Base-by-base conservation (phyloP, 2,113 vertebrate species). In the Atlantisia rogersi region DNA sequence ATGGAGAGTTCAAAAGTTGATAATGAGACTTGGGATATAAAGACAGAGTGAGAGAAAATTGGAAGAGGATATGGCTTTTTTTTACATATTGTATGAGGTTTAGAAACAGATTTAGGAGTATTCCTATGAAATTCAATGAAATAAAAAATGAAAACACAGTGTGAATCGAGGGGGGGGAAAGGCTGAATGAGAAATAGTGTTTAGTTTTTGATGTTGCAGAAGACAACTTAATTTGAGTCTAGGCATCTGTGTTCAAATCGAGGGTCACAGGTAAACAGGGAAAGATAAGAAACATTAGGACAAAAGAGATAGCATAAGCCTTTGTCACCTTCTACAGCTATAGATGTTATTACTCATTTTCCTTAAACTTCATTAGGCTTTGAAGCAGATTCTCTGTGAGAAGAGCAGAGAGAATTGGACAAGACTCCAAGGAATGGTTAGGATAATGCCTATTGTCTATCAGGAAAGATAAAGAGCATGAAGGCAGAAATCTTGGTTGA, bases 101-200 rank as follows among this genome's bases (percentile, higher is more conserved):
- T 87, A 74, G 16, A 37, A 35, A 28, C 6, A 44, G 4, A 60
- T 63, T 75, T 75, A 67, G 63, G 5, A 46, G 2, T 63, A 64
- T 73, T 55, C 5, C 28, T n/a, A 7, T 1, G 1, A 26, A 48
- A 48, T 48, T 48, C 24, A 64, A 6, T 25, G 17, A 65, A 82
- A 37, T 12, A 32, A 81, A 73, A 73, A 89, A 32, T 19, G 0
- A 35, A 82, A 89, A n/a, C 12, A 29, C 76, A 79, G 2, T 10
- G 18, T 64, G 29, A 69, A 48, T 12, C 35, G 39, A 73, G 13
- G 67, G 2, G 1, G 1, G 21, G 10, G 20, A 37, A 40, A 11
- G 2, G 10, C 9, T 35, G 10, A 82, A 60, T 28, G 15, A 53
- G 12, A 74, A 80, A 32, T 0, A 0, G 1, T 26, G 6, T 26